These are phyloP conservation scores for Drosophila greeni DNA, from an alignment of 2,888 invertebrate genomes.

Conservation along the genomic window DNA sequence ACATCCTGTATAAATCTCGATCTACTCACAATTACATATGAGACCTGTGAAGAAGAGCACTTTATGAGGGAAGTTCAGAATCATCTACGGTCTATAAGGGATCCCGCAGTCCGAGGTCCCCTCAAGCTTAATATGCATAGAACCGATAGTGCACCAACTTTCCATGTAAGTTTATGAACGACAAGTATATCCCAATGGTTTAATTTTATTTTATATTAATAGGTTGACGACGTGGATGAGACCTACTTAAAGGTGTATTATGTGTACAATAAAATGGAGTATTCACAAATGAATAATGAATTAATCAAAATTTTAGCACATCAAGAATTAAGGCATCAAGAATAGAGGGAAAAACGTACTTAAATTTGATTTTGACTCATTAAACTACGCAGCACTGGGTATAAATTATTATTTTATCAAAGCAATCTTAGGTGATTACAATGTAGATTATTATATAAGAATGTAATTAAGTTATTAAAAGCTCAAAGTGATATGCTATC, in stretches of 20 bases:
- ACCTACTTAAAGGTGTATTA: too few relatives aligned
- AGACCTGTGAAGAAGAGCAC: not conserved
- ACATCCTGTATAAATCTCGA: too few relatives aligned
- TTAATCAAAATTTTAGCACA: too few relatives aligned
- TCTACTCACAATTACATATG: too few relatives aligned
- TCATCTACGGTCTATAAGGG: not conserved
- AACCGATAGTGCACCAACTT: not conserved
- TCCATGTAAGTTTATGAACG: not conserved
- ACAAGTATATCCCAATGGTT: not conserved
- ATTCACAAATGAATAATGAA: too few relatives aligned
- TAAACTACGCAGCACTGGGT: not conserved
- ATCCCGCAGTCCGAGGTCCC: not conserved
- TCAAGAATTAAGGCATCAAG: too few relatives aligned
- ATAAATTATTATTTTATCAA: not conserved
- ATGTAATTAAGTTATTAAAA: not conserved
- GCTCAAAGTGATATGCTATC: conserved; percentile 4
- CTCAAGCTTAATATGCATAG: not conserved
- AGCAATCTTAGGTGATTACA: conserved; percentile 1
- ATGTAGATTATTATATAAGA: not conserved
- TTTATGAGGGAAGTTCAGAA: not conserved
- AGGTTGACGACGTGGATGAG: too few relatives aligned
- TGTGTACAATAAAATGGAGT: too few relatives aligned
- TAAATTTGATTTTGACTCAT: too few relatives aligned
- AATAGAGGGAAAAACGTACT: too few relatives aligned
- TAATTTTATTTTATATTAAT: too few relatives aligned